Base-by-base conservation (phyloP, 64 coral and sea anemone species). In the Platygyra sinensis region DNA sequence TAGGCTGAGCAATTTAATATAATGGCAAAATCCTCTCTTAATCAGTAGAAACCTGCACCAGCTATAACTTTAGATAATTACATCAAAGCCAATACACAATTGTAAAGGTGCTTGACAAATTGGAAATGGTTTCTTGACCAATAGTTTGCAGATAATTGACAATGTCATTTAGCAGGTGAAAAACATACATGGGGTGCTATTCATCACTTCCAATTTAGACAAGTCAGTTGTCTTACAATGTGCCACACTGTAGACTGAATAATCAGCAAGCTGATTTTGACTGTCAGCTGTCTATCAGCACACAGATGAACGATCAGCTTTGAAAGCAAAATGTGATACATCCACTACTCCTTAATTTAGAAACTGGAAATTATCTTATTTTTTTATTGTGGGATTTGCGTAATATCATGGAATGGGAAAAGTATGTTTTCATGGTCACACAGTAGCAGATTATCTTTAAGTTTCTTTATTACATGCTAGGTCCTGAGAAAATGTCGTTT, bases 51-150 rank as follows among this genome's bases (percentile, higher is more conserved):
- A 79, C 22, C 76, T 79, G 76, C 51, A 28, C 49, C 25, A 27
- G 49, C 49, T 79, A 79, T 36, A 36, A 36, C 59, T 28, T 7
- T 24, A 51, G 33, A 36, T 36, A 6, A 85, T 85, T 10, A 72
- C 30, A 39, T 42, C 20, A 85, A 71, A 24, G 63, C 36, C 69
- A 32, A 85, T 50, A 82, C 67, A 71, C 31, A 67, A 25, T 69
- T 42, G 50, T 69, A 85, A 85, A 39, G 61, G 39, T 85, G 38
- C 16, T 39, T 85, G 36, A n/a, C 81, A 50, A 67, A 82, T 52
- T 69, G 30, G 27, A 65, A 85, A 4, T 71, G 62, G 29, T 60
- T 85, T 85, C 62, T 51, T 71, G 63, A 85, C 62, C 81, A 85
- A 52, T 72, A 32, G 12, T 8, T 27, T n/a, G 30, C 20, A 14